phyloP scores from a whole-genome alignment of 2,888 invertebrate species.

The Troglohyphantes excavatus region DNA sequence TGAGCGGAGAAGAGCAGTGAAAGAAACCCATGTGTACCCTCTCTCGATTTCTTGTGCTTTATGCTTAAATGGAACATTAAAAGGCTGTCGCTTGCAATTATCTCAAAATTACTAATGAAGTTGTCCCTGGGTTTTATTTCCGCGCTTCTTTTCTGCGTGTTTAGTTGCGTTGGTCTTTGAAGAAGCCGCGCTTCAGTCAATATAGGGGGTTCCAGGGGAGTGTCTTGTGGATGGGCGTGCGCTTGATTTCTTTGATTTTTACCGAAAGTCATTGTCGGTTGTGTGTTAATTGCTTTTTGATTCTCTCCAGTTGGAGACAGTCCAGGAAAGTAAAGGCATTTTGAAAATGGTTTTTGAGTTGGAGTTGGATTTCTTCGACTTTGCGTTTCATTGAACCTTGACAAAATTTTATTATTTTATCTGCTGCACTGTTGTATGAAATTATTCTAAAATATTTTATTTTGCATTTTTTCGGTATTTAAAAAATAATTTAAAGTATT shows the following conservation, averaged over 20 bases:
- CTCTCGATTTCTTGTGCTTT: background rate
- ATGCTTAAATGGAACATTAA: constrained; percentile 59
- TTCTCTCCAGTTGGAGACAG: background rate
- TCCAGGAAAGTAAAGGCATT: background rate
- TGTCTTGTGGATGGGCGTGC: too few species aligned
- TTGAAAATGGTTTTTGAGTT: too few species aligned
- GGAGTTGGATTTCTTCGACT: too few species aligned
- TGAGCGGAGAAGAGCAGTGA: background rate
- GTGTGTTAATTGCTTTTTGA: background rate
- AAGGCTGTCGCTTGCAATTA: constrained; percentile 53
- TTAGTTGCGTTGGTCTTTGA: background rate
- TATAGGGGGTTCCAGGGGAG: background rate
- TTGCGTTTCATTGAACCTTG: too few species aligned
- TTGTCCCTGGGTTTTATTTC: constrained; percentile 20
- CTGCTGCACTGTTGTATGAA: too few species aligned
- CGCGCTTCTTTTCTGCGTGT: constrained; percentile 14
- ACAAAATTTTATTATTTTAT: too few species aligned
- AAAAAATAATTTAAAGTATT: too few species aligned
- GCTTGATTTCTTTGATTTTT: background rate
- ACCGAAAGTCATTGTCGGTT: background rate
- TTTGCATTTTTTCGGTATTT: too few species aligned
- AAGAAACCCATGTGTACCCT: background rate
- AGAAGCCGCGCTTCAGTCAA: background rate
- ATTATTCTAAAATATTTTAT: too few species aligned
- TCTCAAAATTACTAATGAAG: constrained; percentile 46